phyloP scores from a whole-genome alignment of 2,113 vertebrate species.

The Odontesthes bonariensis region DNA sequence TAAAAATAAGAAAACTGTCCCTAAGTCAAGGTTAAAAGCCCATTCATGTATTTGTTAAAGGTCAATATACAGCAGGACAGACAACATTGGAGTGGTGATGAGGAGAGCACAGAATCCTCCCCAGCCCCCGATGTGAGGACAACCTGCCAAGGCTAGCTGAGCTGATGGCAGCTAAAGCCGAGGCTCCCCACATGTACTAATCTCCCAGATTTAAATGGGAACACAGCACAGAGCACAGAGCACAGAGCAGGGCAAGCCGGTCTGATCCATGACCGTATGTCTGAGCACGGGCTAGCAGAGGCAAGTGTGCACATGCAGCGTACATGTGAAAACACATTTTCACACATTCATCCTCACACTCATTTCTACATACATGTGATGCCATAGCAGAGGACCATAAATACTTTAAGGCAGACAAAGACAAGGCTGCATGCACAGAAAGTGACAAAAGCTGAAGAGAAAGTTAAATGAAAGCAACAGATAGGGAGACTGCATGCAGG shows the following conservation, averaged over 20 bases:
- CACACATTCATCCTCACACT: slow-evolving; percentile 4
- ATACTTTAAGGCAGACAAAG: slow-evolving; percentile 1
- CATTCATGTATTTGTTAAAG: slow-evolving; percentile 63
- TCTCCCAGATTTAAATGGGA: slow-evolving; percentile 81
- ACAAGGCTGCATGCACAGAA: background rate
- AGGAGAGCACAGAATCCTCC: slow-evolving; percentile 51
- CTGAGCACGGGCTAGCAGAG: slow-evolving; percentile 50
- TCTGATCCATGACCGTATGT: slow-evolving; percentile 75
- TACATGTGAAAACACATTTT: slow-evolving; percentile 32
- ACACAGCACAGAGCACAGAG: slow-evolving; percentile 68
- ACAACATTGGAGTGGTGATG: slow-evolving; percentile 40
- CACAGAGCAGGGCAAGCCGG: slow-evolving; percentile 75
- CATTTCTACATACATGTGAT: background rate
- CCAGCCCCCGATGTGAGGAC: slow-evolving; percentile 65
- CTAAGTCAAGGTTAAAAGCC: slow-evolving; percentile 65
- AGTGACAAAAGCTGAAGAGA: slow-evolving; percentile 21
- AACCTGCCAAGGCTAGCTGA: slow-evolving; percentile 74
- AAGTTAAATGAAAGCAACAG: slow-evolving; percentile 30
- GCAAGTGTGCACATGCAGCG: background rate
- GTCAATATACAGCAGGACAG: slow-evolving; percentile 61
- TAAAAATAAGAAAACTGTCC: slow-evolving; percentile 34
- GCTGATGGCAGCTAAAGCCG: slow-evolving; percentile 77
- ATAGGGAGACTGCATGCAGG: slow-evolving; percentile 2
- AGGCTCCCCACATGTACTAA: slow-evolving; percentile 80
- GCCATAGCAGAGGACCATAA: slow-evolving; percentile 6